A percentile compares a stretch with the other conserved stretches of the same genome.
Evolutionary conservation across 2,113 vertebrate species (phyloP).

Genomic region (Apteryx owenii): DNA sequence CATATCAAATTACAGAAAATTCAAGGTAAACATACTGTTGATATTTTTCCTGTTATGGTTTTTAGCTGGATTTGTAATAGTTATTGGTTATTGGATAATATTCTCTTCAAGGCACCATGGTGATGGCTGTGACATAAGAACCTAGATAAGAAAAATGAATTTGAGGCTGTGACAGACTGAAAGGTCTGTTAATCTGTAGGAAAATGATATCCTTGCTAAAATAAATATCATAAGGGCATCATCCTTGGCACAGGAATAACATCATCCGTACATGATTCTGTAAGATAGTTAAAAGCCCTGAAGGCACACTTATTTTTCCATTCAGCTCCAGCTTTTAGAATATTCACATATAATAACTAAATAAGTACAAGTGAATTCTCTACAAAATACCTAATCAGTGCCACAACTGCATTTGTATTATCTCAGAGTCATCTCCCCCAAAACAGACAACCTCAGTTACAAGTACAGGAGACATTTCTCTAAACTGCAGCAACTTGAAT

Average conservation of each 20-base stretch:
- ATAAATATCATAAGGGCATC: neutral
- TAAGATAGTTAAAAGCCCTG: neutral
- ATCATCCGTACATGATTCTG: neutral
- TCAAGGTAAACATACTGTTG: neutral
- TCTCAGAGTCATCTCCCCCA: neutral
- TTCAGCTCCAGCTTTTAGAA: neutral
- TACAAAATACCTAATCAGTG: neutral
- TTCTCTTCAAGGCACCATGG: neutral
- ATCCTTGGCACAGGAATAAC: neutral
- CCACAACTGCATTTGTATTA: neutral
- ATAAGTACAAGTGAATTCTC: neutral
- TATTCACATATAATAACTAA: neutral
- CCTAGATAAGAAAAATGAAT: neutral
- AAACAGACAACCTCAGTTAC: neutral
- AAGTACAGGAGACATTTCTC: neutral
- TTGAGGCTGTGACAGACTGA: neutral
- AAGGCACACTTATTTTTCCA: neutral
- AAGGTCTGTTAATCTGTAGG: constrained; percentile 3
- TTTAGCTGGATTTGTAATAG: neutral
- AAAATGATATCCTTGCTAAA: neutral
- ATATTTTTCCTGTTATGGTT: neutral
- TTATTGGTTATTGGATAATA: neutral
- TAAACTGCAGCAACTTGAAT: neutral
- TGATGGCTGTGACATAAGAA: neutral
- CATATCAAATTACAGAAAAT: neutral